phyloP scores from a whole-genome alignment of 2,797 vertebrate genomes.

The Serranus cabrilla region DNA sequence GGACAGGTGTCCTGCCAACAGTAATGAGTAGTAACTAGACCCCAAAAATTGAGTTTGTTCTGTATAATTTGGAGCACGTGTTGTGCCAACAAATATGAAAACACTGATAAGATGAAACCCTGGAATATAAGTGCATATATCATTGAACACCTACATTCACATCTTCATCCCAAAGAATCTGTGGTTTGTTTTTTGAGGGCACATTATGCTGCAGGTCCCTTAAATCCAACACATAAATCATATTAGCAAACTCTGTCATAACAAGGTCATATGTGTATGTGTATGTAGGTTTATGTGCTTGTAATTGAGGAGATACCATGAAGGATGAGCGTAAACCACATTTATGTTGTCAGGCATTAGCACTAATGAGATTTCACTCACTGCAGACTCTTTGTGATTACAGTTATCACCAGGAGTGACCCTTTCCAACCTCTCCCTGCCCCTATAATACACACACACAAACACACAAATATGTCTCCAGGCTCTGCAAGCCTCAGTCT shows the following conservation, averaged over 20 bases:
- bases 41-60: neutral
- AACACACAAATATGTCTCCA: neutral
- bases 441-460: slow-evolving; percentile 15
- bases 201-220: neutral
- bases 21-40: too few species aligned
- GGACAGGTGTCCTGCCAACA: too few species aligned
- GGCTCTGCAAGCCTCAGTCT: slow-evolving; percentile 11
- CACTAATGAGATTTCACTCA: slow-evolving; percentile 79
- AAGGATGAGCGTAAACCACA: slow-evolving; percentile 54
- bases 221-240: slow-evolving; percentile 23
- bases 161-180: slow-evolving; percentile 10
- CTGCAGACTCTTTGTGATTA: slow-evolving; percentile 72
- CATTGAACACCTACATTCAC: neutral
- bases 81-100: neutral
- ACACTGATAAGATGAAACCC: neutral
- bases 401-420: slow-evolving; percentile 60
- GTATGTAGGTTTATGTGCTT: neutral
- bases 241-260: slow-evolving; percentile 18
- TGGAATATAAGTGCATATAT: neutral
- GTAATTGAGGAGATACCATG: slow-evolving; percentile 48
- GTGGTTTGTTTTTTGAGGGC: slow-evolving; percentile 13
- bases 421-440: slow-evolving; percentile 31
- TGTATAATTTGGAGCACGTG: neutral
- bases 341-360: slow-evolving; percentile 72
- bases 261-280: neutral